Evolutionary conservation across 2,113 vertebrate genomes (phyloP), one percentile per base, ranked within the genome.

Genomic region (Tretioscincus oriximinensis): DNA sequence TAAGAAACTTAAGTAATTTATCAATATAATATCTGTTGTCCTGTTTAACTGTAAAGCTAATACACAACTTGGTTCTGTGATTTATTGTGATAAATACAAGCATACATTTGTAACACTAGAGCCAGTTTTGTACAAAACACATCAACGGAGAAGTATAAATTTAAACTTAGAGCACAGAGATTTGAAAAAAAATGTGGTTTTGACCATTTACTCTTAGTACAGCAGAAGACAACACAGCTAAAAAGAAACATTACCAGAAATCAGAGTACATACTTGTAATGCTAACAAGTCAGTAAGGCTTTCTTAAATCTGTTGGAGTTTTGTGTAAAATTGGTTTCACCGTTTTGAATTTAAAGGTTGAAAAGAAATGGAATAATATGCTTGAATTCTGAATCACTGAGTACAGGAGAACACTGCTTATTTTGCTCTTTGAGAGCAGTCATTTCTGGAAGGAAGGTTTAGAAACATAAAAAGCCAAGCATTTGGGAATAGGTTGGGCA

Each of bases 1-100:
- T 18, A 66, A 51, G 29, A 67, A 35, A 26, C 35, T 16, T 73
- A 66, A 12, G 78, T 75, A 77, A 65, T 82, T 81, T 71, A 82
- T 70, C 29, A 87, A 72, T 75, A 72, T 74, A 85, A 82, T 69
- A 73, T 12, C 26, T 51, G 73, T 84, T 58, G 58, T 21, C 78
- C 69, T 81, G 88, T 72, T 84, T 76, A 85, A 76, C 20, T 78
- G 45, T 26, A 49, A 88, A 70, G 71, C 82, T 81, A 76, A 58
- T 71, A 79, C 78, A 82, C 24, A 72, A 51, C 18, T 51, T 51
- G 70, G 26, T 72, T 14, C 26, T 72, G n/a, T 18, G 5, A 9
- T 72, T 28, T 51, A 24, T 35, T 11, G 45, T 70, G 41, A 70
- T 5, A 47, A 9, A 70, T 7, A n/a, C n/a, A 16, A 24, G 45